Evolutionary conservation across 2,888 invertebrate genomes (phyloP).

Genomic region (Ormia ochracea): DNA sequence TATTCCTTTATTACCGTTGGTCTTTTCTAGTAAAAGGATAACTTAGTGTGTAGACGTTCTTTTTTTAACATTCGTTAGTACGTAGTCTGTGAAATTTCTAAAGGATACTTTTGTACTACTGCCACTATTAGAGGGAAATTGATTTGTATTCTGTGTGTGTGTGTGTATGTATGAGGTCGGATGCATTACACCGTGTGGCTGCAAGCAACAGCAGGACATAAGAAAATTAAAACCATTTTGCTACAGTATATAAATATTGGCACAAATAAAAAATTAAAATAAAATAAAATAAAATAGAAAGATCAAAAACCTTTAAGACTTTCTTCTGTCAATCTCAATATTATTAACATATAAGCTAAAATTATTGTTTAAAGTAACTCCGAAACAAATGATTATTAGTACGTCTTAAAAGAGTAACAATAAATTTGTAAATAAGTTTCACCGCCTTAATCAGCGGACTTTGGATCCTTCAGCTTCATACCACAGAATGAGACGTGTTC

Average conservation of each 20-base stretch:
- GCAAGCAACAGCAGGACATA: conserved; percentile 14
- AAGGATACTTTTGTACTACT: conserved; percentile 12
- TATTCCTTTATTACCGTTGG: background rate
- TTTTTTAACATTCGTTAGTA: background rate
- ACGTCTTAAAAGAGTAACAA: background rate
- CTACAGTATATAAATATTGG: background rate
- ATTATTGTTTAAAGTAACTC: no score
- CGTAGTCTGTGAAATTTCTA: background rate
- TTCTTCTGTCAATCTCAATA: no score
- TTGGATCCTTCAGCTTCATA: conserved; percentile 65
- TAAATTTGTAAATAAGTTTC: background rate
- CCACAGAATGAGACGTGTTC: conserved; percentile 73
- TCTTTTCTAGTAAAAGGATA: conserved; percentile 2
- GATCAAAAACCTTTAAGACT: no score
- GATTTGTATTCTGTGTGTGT: background rate
- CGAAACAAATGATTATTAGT: no score
- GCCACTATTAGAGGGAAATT: background rate
- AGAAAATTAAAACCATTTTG: background rate
- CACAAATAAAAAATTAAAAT: background rate
- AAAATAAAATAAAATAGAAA: conserved; percentile 6
- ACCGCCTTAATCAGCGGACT: background rate
- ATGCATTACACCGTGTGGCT: no score
- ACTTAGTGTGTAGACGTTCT: background rate
- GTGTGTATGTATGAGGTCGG: no score
- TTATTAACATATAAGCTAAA: no score